phyloP scores from a whole-genome alignment of 2,888 invertebrate genomes.

The Scotopteryx bipunctaria region DNA sequence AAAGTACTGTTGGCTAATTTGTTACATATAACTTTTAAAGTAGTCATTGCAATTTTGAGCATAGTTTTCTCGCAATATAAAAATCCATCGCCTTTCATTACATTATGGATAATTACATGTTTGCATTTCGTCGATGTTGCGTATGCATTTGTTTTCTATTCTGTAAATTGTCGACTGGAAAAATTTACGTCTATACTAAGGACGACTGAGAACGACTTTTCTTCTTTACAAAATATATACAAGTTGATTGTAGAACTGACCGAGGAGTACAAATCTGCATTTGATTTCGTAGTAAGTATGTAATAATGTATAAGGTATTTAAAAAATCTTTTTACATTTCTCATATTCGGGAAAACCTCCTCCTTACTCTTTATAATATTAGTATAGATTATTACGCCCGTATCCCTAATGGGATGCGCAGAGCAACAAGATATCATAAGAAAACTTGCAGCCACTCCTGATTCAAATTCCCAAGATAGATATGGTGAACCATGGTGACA shows the following conservation, averaged over 20 bases:
- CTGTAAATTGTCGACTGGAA: conserved; percentile 4
- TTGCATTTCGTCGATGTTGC: not conserved
- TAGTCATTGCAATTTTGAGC: not conserved
- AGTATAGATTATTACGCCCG: no score
- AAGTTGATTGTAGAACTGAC: not conserved
- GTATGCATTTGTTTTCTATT: conserved; percentile 11
- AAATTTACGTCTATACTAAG: not conserved
- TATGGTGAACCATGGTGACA: no score
- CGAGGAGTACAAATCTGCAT: conserved; percentile 1
- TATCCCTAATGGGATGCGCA: no score
- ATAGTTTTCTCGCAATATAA: no score
- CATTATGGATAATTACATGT: not conserved
- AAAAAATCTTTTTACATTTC: not conserved
- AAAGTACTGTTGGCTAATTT: not conserved
- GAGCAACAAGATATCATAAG: no score
- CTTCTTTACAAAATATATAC: not conserved
- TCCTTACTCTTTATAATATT: no score
- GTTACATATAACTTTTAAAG: not conserved
- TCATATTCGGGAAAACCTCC: no score
- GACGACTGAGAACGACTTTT: not conserved
- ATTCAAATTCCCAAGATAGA: no score
- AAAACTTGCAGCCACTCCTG: no score
- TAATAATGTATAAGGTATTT: not conserved
- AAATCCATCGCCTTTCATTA: no score
- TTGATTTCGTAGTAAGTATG: not conserved